Conservation (phyloP, 1,140 invertebrate genomes). For the Saccostrea echinata region DNA sequence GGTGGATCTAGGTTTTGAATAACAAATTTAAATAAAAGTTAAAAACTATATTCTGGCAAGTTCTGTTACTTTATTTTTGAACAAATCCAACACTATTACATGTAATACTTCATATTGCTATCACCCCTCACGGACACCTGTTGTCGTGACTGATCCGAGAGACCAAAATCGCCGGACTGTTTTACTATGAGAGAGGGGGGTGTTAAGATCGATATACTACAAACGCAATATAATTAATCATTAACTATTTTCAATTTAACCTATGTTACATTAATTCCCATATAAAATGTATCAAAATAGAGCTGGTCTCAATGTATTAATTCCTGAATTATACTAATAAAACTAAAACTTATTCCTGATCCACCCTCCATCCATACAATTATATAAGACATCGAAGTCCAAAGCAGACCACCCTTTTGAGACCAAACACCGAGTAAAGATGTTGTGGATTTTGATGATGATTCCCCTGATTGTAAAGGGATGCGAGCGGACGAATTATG, state of each 20-base stretch:
- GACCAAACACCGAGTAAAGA: background rate
- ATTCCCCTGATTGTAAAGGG: background rate
- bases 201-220: background rate
- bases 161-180: background rate
- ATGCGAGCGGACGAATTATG: background rate
- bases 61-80: no score
- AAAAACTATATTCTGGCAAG: no score
- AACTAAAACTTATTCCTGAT: conserved; percentile 10
- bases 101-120: conserved; percentile 4
- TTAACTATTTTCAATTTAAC: background rate
- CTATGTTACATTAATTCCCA: background rate
- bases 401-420: background rate
- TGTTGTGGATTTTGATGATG: background rate
- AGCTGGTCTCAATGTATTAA: background rate
- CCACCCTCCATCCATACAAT: background rate
- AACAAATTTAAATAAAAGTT: no score
- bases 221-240: background rate
- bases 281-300: background rate
- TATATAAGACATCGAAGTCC: background rate
- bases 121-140: background rate
- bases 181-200: background rate
- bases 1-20: no score
- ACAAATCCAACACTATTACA: no score
- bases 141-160: background rate
- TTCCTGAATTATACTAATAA: background rate